Conservation (phyloP, 2,797 vertebrate species). For the Bufotes viridis region DNA sequence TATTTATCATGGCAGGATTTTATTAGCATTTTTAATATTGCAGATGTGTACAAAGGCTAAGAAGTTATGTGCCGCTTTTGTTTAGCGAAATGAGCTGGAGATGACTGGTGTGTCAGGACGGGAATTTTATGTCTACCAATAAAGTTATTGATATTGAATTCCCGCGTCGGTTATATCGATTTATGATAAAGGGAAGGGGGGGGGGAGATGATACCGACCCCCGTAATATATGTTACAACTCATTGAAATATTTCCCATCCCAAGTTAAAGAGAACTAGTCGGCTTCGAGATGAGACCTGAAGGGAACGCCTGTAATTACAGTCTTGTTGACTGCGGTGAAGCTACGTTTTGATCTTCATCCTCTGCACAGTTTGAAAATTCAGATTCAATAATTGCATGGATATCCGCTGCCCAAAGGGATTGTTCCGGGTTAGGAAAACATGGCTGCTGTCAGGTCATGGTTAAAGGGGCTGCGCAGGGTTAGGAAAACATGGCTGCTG, state of each 20-base stretch:
- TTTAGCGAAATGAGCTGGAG: conserved; percentile 78
- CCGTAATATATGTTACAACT: conserved; percentile 1
- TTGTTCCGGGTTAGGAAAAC: no score
- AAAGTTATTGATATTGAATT: conserved; percentile 53
- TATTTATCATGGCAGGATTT: conserved; percentile 99
- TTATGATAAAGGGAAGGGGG: background rate
- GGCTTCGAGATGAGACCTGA: conserved; percentile 6
- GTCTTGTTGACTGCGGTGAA: background rate
- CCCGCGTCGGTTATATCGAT: background rate
- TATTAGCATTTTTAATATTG: conserved; percentile 99
- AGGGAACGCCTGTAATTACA: background rate
- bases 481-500: no score
- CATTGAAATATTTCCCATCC: background rate
- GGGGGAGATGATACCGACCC: background rate
- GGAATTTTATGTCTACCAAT: conserved; percentile 53
- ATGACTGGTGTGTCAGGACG: conserved; percentile 39
- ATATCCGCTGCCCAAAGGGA: no score
- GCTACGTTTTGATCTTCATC: background rate
- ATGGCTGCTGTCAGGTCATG: no score
- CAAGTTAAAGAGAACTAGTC: background rate
- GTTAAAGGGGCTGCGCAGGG: no score
- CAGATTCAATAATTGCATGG: no score
- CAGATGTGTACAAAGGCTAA: conserved; percentile 88
- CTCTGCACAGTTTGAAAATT: background rate
- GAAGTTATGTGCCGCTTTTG: conserved; percentile 89